Conservation (phyloP, 2,113 vertebrate genomes). For the Muscicapa adusta region DNA sequence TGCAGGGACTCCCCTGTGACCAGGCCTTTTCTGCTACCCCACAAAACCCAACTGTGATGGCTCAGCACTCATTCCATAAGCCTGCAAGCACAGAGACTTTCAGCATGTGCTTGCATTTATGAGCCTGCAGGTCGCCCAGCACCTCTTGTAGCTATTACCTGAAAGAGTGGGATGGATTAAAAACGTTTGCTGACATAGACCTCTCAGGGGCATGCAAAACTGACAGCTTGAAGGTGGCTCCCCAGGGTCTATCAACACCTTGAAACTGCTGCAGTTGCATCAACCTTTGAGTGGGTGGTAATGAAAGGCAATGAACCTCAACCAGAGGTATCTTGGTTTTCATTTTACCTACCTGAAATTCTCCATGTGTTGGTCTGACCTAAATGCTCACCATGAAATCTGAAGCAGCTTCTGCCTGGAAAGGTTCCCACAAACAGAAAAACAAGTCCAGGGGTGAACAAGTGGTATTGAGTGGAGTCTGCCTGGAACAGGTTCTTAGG, state of each 20-base stretch:
- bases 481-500: neutral
- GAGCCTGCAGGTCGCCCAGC: neutral
- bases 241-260: neutral
- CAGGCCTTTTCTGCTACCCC: neutral
- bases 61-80: neutral
- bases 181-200: neutral
- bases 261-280: neutral
- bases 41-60: neutral
- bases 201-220: neutral
- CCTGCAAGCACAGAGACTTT: neutral
- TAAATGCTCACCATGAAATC: neutral
- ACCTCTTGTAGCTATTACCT: neutral
- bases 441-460: neutral
- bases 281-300: neutral
- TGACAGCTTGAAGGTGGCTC: neutral
- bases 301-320: neutral
- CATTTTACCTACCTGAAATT: neutral
- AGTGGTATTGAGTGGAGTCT: neutral
- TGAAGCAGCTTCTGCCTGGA: neutral
- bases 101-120: rapidly evolving
- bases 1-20: neutral
- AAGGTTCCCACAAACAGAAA: neutral
- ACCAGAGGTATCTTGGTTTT: neutral
- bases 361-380: neutral
- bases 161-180: neutral